Evolutionary conservation across 2,888 invertebrate genomes (phyloP), one percentile per base, ranked within the genome.

Genomic region (Drosophila suboccidentalis): DNA sequence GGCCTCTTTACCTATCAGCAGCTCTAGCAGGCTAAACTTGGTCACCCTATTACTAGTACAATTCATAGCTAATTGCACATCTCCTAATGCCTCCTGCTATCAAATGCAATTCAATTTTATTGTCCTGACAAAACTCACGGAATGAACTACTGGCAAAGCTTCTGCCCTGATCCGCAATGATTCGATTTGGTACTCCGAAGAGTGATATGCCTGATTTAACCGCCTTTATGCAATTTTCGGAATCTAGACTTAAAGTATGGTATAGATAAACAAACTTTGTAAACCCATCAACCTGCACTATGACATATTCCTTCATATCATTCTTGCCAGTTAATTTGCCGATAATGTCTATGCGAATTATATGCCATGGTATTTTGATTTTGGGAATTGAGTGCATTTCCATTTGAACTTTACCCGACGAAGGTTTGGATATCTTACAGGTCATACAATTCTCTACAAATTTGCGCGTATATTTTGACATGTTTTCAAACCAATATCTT

Each of bases 1-100:
- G 10, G 47, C 32, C 29, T 47, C 47, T 32, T 47, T 47, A 4
- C 47, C 47, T 47, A 29, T 15, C 29, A 47, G 15, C 1, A 47
- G 47, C 15, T 47, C 47, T 29, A 47, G 4, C 15, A 15, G 29
- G 47, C 47, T 47, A 29, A 32, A 44, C 6, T 44, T 44, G 1
- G 44, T 44, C 13, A 22, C 22, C 11, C 44, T 11, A 44, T 44
- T 22, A 44, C 13, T 34, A 10, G 34, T 34, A 34, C 34, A 34
- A 9, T 34, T 34, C 34, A 34, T 34, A 9, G 34, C 34, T 9
- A 34, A 9, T 3, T 9, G 10, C 9, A 34, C 34, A 3, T 9
- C 10, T 34, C 34, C 34, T 34, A 26, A 26, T 26, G 26, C 26
- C 26, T 32, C 32, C 32, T 32, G 41, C 41, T 41, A 41, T 41